phyloP scores from a whole-genome alignment of 2,888 invertebrate species.

The Drosophila anomelani region DNA sequence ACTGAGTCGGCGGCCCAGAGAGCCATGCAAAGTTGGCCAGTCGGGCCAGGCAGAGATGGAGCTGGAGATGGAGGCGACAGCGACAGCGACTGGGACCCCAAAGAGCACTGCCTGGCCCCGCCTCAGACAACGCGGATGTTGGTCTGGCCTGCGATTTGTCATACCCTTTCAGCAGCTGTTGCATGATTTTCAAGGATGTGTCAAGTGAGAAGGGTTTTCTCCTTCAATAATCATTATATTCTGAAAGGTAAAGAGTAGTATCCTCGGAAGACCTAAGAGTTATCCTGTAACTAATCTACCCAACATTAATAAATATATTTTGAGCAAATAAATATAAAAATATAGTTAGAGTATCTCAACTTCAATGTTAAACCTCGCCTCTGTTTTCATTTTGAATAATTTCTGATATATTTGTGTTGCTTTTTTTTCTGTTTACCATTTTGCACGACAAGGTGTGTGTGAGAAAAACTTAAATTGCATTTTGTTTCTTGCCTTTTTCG shows the following conservation, averaged over 20 bases:
- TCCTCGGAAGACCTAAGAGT: too few relatives aligned
- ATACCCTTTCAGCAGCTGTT: slow-evolving; percentile 17
- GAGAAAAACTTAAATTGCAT: slow-evolving; percentile 51
- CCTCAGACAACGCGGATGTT: slow-evolving; percentile 47
- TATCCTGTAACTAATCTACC: background rate
- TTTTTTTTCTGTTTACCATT: slow-evolving; percentile 23
- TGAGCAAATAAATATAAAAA: too few relatives aligned
- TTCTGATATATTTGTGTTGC: slow-evolving; percentile 36
- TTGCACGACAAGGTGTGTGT: slow-evolving; percentile 42
- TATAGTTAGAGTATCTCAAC: slow-evolving; percentile 12
- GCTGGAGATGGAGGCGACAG: slow-evolving; percentile 24
- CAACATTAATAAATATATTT: background rate
- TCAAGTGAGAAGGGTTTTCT: too few relatives aligned
- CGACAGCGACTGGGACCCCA: slow-evolving; percentile 10
- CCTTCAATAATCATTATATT: accelerated
- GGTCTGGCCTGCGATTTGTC: slow-evolving; percentile 18
- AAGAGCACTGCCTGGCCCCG: slow-evolving; percentile 31
- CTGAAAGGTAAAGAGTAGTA: too few relatives aligned
- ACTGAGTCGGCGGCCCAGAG: slow-evolving; percentile 28
- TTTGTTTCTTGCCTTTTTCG: slow-evolving; percentile 32
- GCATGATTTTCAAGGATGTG: background rate
- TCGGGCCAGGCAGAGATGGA: slow-evolving; percentile 21
- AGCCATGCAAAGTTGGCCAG: slow-evolving; percentile 42
- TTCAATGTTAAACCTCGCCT: background rate
- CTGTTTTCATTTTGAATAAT: slow-evolving; percentile 44